Base-by-base conservation (phyloP, 2,797 vertebrate species). In the Discoglossus pictus region DNA sequence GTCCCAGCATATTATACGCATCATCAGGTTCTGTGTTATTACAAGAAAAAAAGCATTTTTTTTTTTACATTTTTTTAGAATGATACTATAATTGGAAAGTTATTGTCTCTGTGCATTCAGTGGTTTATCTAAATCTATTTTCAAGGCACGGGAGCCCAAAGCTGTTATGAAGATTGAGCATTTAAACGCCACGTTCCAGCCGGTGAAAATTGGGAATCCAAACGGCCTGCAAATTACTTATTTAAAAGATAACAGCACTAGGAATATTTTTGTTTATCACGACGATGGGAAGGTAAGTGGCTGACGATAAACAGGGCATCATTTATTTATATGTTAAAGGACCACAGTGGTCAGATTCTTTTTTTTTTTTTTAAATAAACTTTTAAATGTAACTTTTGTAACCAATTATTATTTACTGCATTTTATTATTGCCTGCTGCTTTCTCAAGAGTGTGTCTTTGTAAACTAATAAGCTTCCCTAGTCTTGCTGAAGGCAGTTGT, bases 171-270 rank as follows among this genome's bases (percentile, higher is more conserved):
- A 94, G 86, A 94, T 98, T 0, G 94, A 98, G 51, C 94, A 95
- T 8, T 86, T 99, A 21, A 99, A 99, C 0, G 96, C 96, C 0
- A 96, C 94, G 55, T 99, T 99, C 84, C 97, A 98, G 76, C 96
- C 97, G 0, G 87, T 89, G 13, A 98, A 99, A 79, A 97, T 98
- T 0, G 96, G 97, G 51, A 96, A 97, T 81, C 93, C 95, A 0
- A 93, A 94, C 0, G 96, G 97, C 3, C 88, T 99, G 69, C 96
- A 98, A 86, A 93, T 98, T 83, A 99, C 96, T 39, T 96, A 98
- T 86, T 74, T 99, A 84, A 96, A 93, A 81, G 97, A 99, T 89
- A 98, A 98, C 74, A 99, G 96, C 88, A 99, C 97, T 65, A 90
- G 97, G 63, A 99, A 99, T 78, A 95, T 99, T 83, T 99, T 99